A percentile compares a stretch with the other conserved stretches of the same genome.
These are phyloP conservation scores for Gymnodraco acuticeps DNA, from an alignment of 2,797 vertebrate genomes.

Conservation along the genomic window DNA sequence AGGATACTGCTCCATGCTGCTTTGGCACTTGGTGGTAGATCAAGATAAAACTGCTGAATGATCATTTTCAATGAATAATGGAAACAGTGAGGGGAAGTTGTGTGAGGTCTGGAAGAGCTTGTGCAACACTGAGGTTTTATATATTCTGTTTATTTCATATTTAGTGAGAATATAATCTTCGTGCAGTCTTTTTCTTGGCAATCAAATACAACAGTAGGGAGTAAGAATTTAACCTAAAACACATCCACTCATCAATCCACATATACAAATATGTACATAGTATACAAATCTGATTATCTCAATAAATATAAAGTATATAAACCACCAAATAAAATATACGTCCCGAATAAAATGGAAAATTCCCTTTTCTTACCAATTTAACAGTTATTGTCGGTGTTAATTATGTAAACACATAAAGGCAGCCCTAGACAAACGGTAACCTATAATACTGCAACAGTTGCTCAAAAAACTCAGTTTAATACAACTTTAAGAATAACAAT, in stretches of 20 bases:
- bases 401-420: background rate
- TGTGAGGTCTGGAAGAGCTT: slow-evolving; percentile 55
- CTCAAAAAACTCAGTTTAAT: no score
- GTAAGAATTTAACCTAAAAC: background rate
- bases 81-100: slow-evolving; percentile 56
- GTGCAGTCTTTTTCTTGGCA: background rate
- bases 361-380: background rate
- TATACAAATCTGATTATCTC: background rate
- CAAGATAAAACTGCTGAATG: slow-evolving; percentile 68
- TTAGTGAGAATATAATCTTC: background rate
- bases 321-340: background rate
- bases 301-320: background rate
- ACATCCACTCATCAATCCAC: background rate
- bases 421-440: no score
- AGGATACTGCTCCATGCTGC: slow-evolving; percentile 60
- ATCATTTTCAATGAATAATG: slow-evolving; percentile 62
- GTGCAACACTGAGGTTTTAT: slow-evolving; percentile 44
- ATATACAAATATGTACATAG: background rate
- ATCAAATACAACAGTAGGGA: background rate
- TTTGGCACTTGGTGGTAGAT: slow-evolving; percentile 49
- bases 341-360: background rate
- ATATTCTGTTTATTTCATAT: slow-evolving; percentile 34
- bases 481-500: no score
- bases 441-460: no score
- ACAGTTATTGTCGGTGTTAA: background rate